Percentiles rank a stretch among this genome's conserved stretches.
Conservation (phyloP, 2,888 invertebrate species). For the Brachyopa scutellaris region DNA sequence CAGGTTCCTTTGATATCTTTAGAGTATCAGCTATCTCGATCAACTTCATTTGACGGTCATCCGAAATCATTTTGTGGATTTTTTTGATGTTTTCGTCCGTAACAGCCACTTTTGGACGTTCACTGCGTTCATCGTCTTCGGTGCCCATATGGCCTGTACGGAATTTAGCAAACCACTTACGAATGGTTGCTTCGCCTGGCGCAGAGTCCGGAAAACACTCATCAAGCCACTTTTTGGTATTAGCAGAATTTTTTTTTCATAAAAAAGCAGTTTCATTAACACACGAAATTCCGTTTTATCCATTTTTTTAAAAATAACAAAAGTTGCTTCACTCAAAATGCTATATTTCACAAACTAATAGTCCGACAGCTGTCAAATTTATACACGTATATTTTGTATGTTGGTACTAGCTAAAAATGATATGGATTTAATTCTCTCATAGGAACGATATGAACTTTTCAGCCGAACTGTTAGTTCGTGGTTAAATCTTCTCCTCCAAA, state of each 20-base stretch:
- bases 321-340: not conserved
- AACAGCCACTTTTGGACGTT: constrained; percentile 3
- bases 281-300: not conserved
- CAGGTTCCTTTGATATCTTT: constrained; percentile 37
- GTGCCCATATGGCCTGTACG: not conserved
- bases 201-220: not conserved
- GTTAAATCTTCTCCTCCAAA: no score
- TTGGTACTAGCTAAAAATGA: not conserved
- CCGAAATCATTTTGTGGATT: constrained; percentile 14
- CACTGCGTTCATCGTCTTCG: no score
- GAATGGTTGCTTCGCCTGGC: not conserved
- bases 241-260: not conserved
- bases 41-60: constrained; percentile 34
- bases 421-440: not conserved
- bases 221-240: not conserved
- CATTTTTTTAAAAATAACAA: not conserved
- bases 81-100: constrained; percentile 10
- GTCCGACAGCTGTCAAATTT: not conserved
- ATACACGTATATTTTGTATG: not conserved
- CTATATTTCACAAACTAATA: not conserved
- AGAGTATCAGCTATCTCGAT: constrained; percentile 15
- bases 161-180: not conserved
- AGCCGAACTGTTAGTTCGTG: no score
- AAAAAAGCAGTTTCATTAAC: not conserved
- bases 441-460: no score